phyloP scores from a whole-genome alignment of 2,797 vertebrate genomes.

The Malurus splendens region DNA sequence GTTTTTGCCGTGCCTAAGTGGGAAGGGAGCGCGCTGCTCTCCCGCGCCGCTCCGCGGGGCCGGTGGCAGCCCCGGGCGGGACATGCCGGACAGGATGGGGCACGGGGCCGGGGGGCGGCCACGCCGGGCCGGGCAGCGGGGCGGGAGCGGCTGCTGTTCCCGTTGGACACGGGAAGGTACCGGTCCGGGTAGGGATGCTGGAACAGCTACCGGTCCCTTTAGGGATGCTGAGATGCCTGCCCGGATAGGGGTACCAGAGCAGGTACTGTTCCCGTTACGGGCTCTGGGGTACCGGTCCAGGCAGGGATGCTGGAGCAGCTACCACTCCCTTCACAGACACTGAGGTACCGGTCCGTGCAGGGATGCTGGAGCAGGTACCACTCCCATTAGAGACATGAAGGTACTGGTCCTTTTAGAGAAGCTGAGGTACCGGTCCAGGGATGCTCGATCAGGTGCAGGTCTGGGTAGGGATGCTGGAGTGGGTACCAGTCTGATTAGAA shows the following conservation, averaged over 20 bases:
- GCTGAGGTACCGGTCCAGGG: not conserved
- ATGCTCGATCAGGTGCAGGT: not conserved
- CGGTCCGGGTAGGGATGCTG: not conserved
- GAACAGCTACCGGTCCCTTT: not conserved
- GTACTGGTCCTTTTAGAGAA: not conserved
- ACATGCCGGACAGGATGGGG: not conserved
- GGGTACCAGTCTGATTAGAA: not conserved
- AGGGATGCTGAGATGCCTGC: not conserved
- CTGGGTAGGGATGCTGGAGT: not conserved
- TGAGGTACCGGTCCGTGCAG: not conserved
- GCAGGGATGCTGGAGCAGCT: not conserved
- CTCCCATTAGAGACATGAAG: not conserved
- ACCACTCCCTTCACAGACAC: not conserved
- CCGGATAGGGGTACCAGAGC: not conserved
- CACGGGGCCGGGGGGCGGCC: not conserved
- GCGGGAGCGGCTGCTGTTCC: not conserved
- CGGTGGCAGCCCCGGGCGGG: not conserved
- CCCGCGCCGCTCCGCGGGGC: not conserved
- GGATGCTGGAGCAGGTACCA: not conserved
- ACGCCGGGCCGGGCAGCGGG: not conserved
- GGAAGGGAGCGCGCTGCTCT: slow-evolving; percentile 56
- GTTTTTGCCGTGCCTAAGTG: slow-evolving; percentile 61
- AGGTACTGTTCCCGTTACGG: not conserved
- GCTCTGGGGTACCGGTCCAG: not conserved
- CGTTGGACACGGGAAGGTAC: not conserved